phyloP scores from a whole-genome alignment of 2,888 invertebrate species.

The Scaptomyza flava region DNA sequence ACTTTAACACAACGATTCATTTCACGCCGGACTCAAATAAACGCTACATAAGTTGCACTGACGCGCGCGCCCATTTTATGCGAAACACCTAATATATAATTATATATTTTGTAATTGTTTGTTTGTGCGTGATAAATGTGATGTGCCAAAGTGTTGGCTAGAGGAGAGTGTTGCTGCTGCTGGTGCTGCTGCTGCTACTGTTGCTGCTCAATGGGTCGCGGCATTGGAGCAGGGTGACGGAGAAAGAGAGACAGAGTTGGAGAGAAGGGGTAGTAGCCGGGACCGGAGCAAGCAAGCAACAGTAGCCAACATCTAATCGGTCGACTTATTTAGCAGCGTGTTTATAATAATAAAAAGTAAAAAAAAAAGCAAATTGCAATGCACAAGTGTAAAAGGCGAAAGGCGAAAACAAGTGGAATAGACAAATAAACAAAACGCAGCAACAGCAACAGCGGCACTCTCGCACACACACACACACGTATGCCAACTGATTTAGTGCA shows the following conservation, averaged over 20 bases:
- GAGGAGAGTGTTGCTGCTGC: constrained; percentile 28
- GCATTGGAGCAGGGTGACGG: not conserved
- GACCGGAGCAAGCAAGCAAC: not conserved
- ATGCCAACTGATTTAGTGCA: constrained; percentile 9
- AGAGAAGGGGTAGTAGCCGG: not conserved
- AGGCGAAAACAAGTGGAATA: constrained; percentile 69
- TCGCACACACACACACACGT: constrained; percentile 18
- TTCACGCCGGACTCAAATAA: not conserved
- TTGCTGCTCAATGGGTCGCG: constrained; percentile 2
- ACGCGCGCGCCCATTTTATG: constrained; percentile 30
- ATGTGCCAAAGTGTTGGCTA: constrained; percentile 14
- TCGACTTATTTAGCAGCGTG: constrained; percentile 40
- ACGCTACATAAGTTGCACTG: constrained; percentile 5
- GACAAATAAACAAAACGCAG: constrained; percentile 76
- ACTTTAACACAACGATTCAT: constrained; percentile 10
- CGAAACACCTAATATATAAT: constrained; percentile 9
- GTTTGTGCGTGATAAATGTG: constrained; percentile 50
- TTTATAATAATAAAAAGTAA: constrained; percentile 9
- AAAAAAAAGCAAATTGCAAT: constrained; percentile 47
- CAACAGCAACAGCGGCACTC: constrained; percentile 34
- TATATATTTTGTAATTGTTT: constrained; percentile 35
- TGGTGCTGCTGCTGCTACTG: not conserved
- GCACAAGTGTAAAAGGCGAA: constrained; percentile 61
- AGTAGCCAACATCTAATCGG: constrained; percentile 36
- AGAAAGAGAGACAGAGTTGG: not conserved